Evolutionary conservation across 37 sponge, comb jelly and placozoan species (phyloP), one percentile per base, ranked within the genome.

Genomic region (Cliona cf. orientalis): DNA sequence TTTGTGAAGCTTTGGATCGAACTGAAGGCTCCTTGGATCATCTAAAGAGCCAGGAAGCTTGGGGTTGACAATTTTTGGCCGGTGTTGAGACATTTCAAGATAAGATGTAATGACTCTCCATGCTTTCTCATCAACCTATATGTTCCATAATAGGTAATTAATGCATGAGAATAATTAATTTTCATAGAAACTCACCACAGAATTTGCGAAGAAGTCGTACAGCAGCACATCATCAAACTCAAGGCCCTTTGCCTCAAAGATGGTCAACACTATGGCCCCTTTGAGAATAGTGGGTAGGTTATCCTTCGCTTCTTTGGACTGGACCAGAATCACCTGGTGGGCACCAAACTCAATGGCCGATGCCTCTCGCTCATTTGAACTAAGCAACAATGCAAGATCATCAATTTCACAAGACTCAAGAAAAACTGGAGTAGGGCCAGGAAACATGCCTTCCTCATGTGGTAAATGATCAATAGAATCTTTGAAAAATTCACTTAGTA

Each of bases 191-290:
- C 90, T 64, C 72, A 95, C 95, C 80, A 78, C 49, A 35, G 95
- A 95, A 73, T 95, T 92, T 55, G 72, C 37, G 55, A 95, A 95
- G 79, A 95, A 91, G 73, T 95, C 88, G 80, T 95, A 95, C 31
- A 95, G 82, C 0, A 95, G 78, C 1, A 95, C 95, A 78, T 95
- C 95, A 73, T 95, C 95, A 82, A 95, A 95, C 60, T 95, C 95
- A 5, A 95, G 77, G 19, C 95, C 95, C 45, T 95, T 95, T 40
- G 95, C 70, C 45, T 95, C 95, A 78, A 95, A 95, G 5, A 91
- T 66, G 0, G 95, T 95, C 70, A 95, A 65, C 29, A 88, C 89
- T 81, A 95, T 83, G 55, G 79, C 95, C 31, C 71, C 82, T 33
- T 80, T 66, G 4, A 95, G 56, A 29, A 82, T 85, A 0, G 71